Conservation (phyloP, 2,888 invertebrate species). For the Phengaris alcon region DNA sequence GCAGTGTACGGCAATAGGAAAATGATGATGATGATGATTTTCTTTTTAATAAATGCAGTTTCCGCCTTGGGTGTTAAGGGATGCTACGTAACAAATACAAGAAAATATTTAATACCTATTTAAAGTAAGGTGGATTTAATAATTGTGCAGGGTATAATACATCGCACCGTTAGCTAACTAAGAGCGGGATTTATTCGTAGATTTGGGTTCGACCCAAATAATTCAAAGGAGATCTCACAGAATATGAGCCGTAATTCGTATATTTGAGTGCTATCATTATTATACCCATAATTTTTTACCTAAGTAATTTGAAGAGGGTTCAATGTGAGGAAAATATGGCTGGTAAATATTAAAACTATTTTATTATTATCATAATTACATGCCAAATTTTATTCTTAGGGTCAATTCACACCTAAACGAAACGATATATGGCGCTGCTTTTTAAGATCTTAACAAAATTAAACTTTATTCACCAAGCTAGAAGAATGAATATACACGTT, state of each 20-base stretch:
- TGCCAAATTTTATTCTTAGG: not conserved
- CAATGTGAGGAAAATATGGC: not conserved
- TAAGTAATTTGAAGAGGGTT: slow-evolving; percentile 9
- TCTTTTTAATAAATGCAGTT: too few relatives aligned
- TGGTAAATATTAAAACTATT: not conserved
- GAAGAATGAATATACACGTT: too few relatives aligned
- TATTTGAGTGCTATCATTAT: slow-evolving; percentile 21
- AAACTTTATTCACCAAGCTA: too few relatives aligned
- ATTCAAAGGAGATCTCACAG: slow-evolving; percentile 71
- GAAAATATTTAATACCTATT: not conserved
- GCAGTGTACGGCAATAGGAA: too few relatives aligned
- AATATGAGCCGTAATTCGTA: slow-evolving; percentile 48
- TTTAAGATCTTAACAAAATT: too few relatives aligned
- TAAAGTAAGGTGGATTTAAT: slow-evolving; percentile 30
- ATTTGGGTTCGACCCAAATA: slow-evolving; percentile 71
- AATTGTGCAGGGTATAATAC: slow-evolving; percentile 37
- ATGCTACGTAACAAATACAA: too few relatives aligned
- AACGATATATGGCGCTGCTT: too few relatives aligned
- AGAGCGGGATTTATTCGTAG: slow-evolving; percentile 71
- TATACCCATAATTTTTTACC: slow-evolving; percentile 12
- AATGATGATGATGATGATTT: too few relatives aligned
- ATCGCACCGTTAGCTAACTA: slow-evolving; percentile 60
- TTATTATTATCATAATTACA: not conserved
- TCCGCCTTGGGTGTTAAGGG: too few relatives aligned
- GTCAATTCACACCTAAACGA: too few relatives aligned